Base-by-base conservation (phyloP, 1,140 invertebrate genomes). In the Drosophila rhopaloa region DNA sequence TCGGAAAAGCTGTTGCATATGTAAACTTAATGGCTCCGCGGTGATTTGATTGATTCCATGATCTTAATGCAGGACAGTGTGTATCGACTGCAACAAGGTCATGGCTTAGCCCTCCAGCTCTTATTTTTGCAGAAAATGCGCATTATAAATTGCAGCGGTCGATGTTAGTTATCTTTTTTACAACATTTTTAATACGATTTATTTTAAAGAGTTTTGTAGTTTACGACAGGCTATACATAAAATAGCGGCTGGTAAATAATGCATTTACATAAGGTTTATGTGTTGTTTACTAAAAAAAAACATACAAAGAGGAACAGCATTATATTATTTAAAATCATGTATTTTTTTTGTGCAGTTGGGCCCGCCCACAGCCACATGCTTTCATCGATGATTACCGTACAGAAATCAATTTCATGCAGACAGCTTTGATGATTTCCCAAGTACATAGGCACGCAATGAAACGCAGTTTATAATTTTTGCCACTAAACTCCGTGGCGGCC, bases 41-140 rank as follows among this genome's bases (percentile, higher is more conserved):
- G 48, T 83, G 80, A 76, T 89, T 83, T 86, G 79, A 88, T 83
- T 88, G 79, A 85, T 76, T 80, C 75, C 61, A 72, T 65, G 80
- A 56, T 76, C 63, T 71, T 59, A 47, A 76, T 75, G 55, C 37
- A 14, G 24, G 14, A 58, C 53, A 29, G 16, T 57, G 40, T 68
- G 16, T 51, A 53, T 65, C 35, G 11, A 44, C n/a, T 19, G n/a
- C 38, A 29, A 44, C 40, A 81, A 76, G 83, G 76, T 89, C 79
- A 83, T 84, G 81, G 68, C 27, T 70, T 53, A 4, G 6, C 29
- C 16, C 16, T 19, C 24, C 8, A 43, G 54, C 14, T 47, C 44
- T 47, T 40, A 27, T 38, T 60, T 13, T 27, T 13, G 14, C 32
- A 29, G 54, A 44, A 60, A 47, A 11, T 59, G 35, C 11, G 55